Evolutionary conservation across 2,113 vertebrate species (phyloP).

Genomic region (Poeciliopsis retropinna): DNA sequence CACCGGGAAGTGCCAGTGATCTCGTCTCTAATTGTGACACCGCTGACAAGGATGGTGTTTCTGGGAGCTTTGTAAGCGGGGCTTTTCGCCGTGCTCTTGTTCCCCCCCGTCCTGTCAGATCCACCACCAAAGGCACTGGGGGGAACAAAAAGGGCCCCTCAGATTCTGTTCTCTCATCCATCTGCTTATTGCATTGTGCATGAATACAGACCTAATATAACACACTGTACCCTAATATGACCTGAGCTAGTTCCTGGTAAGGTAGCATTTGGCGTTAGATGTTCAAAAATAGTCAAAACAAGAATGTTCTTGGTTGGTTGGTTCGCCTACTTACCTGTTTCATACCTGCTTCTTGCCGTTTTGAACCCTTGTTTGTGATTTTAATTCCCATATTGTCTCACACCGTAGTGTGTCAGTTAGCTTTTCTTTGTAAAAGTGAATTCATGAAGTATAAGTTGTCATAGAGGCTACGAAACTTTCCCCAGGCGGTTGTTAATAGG

Average conservation of each 20-base stretch:
- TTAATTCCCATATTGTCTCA: no score
- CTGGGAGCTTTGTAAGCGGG: conserved; percentile 67
- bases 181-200: conserved; percentile 63
- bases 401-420: no score
- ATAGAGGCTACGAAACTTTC: no score
- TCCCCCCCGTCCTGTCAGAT: conserved; percentile 66
- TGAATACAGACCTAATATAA: conserved; percentile 62
- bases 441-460: no score
- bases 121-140: conserved; percentile 65
- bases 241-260: conserved; percentile 40
- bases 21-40: conserved; percentile 76
- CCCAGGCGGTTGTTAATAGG: no score
- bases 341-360: no score
- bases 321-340: no score
- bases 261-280: conserved; percentile 24
- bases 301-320: no score
- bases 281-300: conserved; percentile 2
- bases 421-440: no score
- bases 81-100: conserved; percentile 66
- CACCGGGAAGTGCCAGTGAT: conserved; percentile 72
- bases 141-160: conserved; percentile 61
- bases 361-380: no score
- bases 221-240: conserved; percentile 58
- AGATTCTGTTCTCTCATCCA: conserved; percentile 58
- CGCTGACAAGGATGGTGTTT: conserved; percentile 70